Conservation (phyloP, 1,140 invertebrate species). For the Drosophila sturtevanti region DNA sequence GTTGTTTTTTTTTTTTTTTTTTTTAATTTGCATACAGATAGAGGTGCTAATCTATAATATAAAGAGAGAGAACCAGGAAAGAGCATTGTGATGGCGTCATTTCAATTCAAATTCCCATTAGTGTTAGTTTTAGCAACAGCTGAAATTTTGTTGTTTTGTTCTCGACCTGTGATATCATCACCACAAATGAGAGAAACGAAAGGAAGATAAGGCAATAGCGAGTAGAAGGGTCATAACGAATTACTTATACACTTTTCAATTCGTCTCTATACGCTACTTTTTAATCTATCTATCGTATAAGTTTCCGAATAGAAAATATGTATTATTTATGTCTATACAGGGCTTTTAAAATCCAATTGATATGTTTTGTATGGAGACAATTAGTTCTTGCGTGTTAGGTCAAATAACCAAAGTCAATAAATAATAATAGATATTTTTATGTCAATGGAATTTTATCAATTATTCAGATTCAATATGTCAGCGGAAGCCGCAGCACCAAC, state of each 20-base stretch:
- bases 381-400: background rate
- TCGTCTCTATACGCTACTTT: too few relatives aligned
- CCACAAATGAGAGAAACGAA: slow-evolving; percentile 11
- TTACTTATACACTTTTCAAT: background rate
- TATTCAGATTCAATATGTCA: slow-evolving; percentile 62
- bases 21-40: background rate
- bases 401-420: background rate
- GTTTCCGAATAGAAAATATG: too few relatives aligned
- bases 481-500: slow-evolving; percentile 70
- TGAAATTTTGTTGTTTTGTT: slow-evolving; percentile 26
- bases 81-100: background rate
- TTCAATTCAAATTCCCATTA: background rate
- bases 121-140: background rate
- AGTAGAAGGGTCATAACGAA: background rate
- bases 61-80: background rate
- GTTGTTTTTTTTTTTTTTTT: background rate
- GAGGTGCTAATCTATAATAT: background rate
- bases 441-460: background rate
- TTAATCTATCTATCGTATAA: too few relatives aligned
- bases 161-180: slow-evolving; percentile 24
- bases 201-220: slow-evolving; percentile 33
- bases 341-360: too few relatives aligned
- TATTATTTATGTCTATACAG: too few relatives aligned
- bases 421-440: background rate
- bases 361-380: background rate